Evolutionary conservation across 30 jellyfish, hydroid and myxozoan species (phyloP).

Genomic region (Chrysaora quinquecirrha): DNA sequence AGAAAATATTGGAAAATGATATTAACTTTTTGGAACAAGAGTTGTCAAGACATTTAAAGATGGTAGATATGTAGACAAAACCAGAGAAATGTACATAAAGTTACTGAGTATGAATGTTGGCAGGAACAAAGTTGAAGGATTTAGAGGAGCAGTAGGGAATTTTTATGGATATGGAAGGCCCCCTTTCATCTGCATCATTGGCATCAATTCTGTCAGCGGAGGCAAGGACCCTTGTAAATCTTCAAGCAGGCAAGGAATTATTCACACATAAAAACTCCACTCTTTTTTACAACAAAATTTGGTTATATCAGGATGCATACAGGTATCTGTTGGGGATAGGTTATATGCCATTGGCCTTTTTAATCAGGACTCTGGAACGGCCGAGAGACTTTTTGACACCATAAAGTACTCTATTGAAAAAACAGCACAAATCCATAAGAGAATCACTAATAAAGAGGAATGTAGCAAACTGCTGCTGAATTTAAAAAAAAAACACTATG

Average conservation of each 20-base stretch:
- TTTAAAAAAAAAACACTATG: not conserved
- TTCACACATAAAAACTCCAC: not conserved
- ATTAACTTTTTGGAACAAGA: not conserved
- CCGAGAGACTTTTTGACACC: not conserved
- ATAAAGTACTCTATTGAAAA: not conserved
- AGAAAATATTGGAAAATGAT: not conserved
- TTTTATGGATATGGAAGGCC: not conserved
- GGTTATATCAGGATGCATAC: not conserved
- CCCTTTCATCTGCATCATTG: not conserved
- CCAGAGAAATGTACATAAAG: not conserved
- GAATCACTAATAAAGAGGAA: not conserved
- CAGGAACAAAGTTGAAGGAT: not conserved
- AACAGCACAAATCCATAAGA: not conserved
- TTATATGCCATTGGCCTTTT: not conserved
- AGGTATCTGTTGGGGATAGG: not conserved
- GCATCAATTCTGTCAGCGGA: not conserved
- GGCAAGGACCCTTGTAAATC: conserved; percentile 1
- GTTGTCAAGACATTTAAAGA: not conserved
- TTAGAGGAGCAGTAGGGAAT: not conserved
- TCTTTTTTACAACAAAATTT: not conserved
- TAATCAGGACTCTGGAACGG: not conserved
- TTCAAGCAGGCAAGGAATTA: not conserved
- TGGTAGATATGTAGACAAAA: not conserved
- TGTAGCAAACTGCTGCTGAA: not conserved
- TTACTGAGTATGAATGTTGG: not conserved